Evolutionary conservation across 2,113 vertebrate genomes (phyloP).

Genomic region (Ictalurus furcatus): DNA sequence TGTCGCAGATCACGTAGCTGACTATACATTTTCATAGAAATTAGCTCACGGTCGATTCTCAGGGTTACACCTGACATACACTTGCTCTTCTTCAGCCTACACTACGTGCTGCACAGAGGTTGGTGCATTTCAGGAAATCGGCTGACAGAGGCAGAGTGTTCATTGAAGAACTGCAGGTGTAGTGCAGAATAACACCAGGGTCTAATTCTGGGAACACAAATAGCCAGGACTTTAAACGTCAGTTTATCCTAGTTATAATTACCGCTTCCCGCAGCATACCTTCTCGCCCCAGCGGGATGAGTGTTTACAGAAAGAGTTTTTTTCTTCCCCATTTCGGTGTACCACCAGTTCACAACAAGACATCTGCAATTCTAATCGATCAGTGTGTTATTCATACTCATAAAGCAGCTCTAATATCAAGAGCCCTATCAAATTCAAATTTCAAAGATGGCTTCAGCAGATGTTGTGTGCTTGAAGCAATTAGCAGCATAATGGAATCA

Average conservation of each 20-base stretch:
- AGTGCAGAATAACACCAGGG: not conserved
- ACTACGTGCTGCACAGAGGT: not conserved
- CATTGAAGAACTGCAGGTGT: not conserved
- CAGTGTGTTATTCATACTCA: slow-evolving; percentile 7
- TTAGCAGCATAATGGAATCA: slow-evolving; percentile 36
- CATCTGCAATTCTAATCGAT: slow-evolving; percentile 25
- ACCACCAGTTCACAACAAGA: not conserved
- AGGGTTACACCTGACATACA: not conserved
- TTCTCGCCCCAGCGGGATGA: not conserved
- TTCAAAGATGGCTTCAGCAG: slow-evolving; percentile 10
- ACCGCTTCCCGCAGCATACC: not conserved
- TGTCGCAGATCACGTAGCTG: not conserved
- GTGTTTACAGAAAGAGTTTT: not conserved
- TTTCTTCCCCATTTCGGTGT: not conserved
- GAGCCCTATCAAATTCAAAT: not conserved
- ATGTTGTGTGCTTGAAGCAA: slow-evolving; percentile 15
- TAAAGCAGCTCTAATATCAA: not conserved
- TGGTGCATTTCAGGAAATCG: not conserved
- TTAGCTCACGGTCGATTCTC: not conserved
- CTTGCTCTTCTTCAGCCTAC: not conserved
- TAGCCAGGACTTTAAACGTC: not conserved
- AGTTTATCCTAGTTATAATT: not conserved
- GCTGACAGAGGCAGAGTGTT: not conserved
- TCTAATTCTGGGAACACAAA: not conserved
- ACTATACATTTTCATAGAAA: not conserved